These are phyloP conservation scores for Tribolium freemani DNA, from an alignment of 2,888 invertebrate genomes.

Conservation along the genomic window DNA sequence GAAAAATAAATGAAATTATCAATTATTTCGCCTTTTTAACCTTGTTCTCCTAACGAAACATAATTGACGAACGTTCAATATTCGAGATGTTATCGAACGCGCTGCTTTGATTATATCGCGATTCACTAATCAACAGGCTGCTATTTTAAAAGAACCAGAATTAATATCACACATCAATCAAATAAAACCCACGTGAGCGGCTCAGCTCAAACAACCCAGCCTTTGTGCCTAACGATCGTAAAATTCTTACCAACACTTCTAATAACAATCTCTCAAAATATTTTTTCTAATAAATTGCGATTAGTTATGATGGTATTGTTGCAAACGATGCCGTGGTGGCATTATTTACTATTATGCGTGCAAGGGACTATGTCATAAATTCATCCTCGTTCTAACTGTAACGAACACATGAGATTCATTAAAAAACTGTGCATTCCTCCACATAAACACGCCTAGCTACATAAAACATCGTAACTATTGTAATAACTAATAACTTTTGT, in stretches of 20 bases:
- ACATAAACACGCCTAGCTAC: background rate
- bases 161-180: conserved; percentile 6
- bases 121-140: background rate
- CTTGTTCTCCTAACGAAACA: background rate
- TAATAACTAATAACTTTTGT: too few species aligned
- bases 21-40: background rate
- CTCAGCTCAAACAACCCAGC: conserved; percentile 3
- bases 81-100: background rate
- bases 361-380: background rate
- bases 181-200: conserved; percentile 17
- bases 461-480: too few species aligned
- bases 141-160: background rate
- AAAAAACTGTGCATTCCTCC: background rate
- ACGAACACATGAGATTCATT: background rate
- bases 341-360: background rate
- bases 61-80: background rate
- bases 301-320: background rate
- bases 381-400: background rate
- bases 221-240: background rate
- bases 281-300: background rate
- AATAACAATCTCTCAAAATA: background rate
- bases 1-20: conserved; percentile 65
- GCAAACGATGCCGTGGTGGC: background rate
- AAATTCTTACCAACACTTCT: background rate
- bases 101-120: background rate